These are phyloP conservation scores for Mystacornis crossleyi DNA, from an alignment of 2,113 vertebrate genomes.

Conservation along the genomic window DNA sequence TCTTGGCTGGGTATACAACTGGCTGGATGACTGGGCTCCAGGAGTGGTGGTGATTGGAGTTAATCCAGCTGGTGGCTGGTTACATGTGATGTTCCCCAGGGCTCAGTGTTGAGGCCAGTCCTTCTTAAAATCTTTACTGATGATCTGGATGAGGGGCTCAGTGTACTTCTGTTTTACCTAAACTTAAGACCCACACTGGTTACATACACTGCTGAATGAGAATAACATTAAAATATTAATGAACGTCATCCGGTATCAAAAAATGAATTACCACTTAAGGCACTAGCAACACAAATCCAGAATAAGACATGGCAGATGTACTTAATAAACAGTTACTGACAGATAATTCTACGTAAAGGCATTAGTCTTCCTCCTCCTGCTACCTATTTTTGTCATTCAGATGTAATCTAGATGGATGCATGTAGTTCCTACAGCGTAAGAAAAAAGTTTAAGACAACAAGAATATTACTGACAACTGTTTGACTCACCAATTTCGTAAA, in stretches of 20 bases:
- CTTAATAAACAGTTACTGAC: background rate
- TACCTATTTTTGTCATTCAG: slow-evolving; percentile 17
- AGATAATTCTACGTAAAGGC: slow-evolving; percentile 12
- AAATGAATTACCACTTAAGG: background rate
- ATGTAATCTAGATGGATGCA: background rate
- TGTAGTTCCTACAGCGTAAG: background rate
- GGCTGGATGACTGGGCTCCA: accelerated
- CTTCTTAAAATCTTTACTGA: background rate
- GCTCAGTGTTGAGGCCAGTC: background rate
- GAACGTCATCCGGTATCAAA: background rate
- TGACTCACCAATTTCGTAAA: slow-evolving; percentile 3
- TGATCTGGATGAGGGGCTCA: background rate
- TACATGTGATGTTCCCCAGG: background rate
- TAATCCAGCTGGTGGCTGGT: background rate
- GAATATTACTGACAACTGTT: slow-evolving; percentile 8
- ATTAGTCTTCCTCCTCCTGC: background rate
- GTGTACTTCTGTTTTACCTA: background rate
- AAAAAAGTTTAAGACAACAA: background rate
- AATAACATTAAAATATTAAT: background rate
- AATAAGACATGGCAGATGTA: background rate
- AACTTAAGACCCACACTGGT: background rate
- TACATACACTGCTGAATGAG: background rate
- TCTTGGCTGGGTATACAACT: background rate
- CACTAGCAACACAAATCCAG: background rate
- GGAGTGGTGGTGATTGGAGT: background rate